Percentiles rank a stretch among this genome's conserved stretches.
Evolutionary conservation across 2,797 vertebrate genomes (phyloP).

Genomic region (Setipinna tenuifilis): DNA sequence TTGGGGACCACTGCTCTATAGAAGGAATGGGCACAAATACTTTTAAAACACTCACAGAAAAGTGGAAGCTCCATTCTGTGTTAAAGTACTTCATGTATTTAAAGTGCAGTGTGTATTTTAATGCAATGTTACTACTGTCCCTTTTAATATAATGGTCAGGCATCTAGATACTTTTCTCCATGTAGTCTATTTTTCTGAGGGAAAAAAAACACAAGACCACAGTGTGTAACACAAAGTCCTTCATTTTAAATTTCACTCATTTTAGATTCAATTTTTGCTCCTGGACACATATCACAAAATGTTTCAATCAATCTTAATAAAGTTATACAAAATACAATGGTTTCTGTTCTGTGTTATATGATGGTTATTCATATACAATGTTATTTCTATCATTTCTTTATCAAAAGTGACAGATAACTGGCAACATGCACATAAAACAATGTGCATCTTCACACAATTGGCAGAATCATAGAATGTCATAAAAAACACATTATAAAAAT

Average conservation of each 20-base stretch:
- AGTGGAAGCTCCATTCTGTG: too few species aligned
- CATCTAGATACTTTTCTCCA: too few species aligned
- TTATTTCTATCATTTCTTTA: conserved; percentile 50
- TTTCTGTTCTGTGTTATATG: conserved; percentile 68
- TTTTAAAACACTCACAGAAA: too few species aligned
- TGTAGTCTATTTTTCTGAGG: not conserved
- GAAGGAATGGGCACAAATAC: too few species aligned
- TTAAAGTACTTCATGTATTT: too few species aligned
- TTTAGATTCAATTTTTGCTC: conserved; percentile 64
- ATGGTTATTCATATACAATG: conserved; percentile 58
- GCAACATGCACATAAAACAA: conserved; percentile 14
- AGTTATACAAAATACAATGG: conserved; percentile 80
- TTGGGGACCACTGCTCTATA: too few species aligned
- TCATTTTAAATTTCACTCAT: conserved; percentile 74
- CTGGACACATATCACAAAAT: conserved; percentile 69
- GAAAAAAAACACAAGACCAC: conserved; percentile 60
- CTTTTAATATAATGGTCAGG: too few species aligned
- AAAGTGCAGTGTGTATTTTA: too few species aligned
- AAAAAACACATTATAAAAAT: conserved; percentile 62
- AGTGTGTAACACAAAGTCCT: conserved; percentile 66
- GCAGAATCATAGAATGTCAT: conserved; percentile 36
- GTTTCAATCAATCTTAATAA: conserved; percentile 77
- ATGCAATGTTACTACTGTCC: too few species aligned
- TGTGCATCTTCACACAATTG: conserved; percentile 47
- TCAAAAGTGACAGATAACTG: conserved; percentile 26